phyloP scores from a whole-genome alignment of 2,888 invertebrate species.

The Pristionchus fissidentatus region DNA sequence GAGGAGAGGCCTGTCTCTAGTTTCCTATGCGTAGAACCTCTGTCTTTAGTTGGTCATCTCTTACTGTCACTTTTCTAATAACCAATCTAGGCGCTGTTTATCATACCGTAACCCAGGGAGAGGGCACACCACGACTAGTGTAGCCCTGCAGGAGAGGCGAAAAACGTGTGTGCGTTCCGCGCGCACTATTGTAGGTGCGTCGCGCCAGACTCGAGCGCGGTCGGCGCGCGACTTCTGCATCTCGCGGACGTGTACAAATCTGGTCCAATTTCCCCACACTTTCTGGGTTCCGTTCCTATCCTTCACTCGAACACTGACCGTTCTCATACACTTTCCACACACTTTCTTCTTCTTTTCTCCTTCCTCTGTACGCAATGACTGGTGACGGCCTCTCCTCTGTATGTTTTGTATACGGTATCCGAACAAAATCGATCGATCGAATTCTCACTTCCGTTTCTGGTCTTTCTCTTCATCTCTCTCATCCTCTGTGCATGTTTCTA shows the following conservation, averaged over 20 bases:
- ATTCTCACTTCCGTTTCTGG: neutral
- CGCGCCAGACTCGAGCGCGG: neutral
- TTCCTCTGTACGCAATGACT: neutral
- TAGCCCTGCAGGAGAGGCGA: conserved; percentile 2
- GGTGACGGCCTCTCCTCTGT: conserved; percentile 44
- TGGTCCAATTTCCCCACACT: neutral
- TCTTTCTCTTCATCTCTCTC: neutral
- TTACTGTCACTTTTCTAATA: neutral
- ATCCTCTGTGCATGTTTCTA: conserved; percentile 25
- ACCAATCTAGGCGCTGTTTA: neutral
- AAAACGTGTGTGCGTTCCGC: neutral
- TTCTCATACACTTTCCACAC: conserved; percentile 6
- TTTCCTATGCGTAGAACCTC: neutral
- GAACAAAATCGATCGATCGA: neutral
- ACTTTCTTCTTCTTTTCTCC: neutral
- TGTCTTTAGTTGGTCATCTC: neutral
- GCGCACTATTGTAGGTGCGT: conserved; percentile 27
- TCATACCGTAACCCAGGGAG: neutral
- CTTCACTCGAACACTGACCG: neutral
- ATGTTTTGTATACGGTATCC: conserved; percentile 3
- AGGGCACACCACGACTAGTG: conserved; percentile 33
- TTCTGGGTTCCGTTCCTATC: neutral
- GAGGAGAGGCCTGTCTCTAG: conserved; percentile 27
- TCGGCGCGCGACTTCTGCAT: conserved; percentile 32
- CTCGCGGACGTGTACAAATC: neutral